Percentiles rank a stretch among this genome's conserved stretches.
These are phyloP conservation scores for Hephaestus fuliginosus DNA, from an alignment of 2,797 vertebrate genomes.

Conservation along the genomic window DNA sequence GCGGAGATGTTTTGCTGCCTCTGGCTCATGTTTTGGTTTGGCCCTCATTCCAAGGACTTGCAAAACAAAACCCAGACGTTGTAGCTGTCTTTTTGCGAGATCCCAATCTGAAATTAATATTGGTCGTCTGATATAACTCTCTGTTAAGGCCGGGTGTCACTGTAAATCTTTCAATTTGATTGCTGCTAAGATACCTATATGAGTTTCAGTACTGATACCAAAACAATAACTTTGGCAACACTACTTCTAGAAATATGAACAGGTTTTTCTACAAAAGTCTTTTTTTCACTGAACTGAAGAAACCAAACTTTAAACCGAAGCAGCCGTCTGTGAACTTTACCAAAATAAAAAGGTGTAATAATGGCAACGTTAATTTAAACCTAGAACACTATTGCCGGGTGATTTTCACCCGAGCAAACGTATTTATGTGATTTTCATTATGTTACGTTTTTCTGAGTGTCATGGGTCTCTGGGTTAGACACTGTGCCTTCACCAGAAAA, in stretches of 20 bases:
- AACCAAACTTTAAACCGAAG: background rate
- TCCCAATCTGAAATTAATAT: conserved; percentile 21
- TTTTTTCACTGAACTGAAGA: background rate
- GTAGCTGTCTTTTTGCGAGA: conserved; percentile 44
- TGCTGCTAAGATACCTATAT: background rate
- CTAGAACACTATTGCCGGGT: no score
- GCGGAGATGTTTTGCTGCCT: conserved; percentile 66
- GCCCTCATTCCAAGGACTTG: conserved; percentile 69
- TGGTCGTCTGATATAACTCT: background rate
- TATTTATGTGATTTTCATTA: background rate
- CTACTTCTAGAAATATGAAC: background rate
- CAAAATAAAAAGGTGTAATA: background rate
- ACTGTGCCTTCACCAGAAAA: no score
- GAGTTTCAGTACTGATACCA: background rate
- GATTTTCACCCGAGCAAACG: background rate
- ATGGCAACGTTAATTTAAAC: no score
- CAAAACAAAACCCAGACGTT: conserved; percentile 64
- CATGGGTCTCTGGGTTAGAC: background rate
- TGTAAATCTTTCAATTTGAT: background rate
- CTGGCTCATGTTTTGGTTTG: conserved; percentile 73
- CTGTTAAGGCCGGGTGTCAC: background rate
- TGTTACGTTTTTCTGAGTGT: background rate
- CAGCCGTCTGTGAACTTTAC: background rate
- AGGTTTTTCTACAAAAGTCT: background rate
- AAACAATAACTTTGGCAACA: background rate